Evolutionary conservation across 2,113 vertebrate species (phyloP).

Genomic region (Protobothrops mucrosquamatus): DNA sequence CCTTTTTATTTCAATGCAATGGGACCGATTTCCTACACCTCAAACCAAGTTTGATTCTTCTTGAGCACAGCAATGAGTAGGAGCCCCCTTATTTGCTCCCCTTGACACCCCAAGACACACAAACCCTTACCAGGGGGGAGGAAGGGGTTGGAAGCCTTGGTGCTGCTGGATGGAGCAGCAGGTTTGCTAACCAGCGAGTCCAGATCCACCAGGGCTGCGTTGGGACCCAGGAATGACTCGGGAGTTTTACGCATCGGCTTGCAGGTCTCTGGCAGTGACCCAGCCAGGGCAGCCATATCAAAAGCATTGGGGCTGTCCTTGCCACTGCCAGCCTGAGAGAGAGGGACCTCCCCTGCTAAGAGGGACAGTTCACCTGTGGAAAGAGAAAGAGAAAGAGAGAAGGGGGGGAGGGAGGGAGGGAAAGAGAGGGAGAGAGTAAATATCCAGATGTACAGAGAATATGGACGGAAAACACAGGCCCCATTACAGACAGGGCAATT

Average conservation of each 20-base stretch:
- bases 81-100: background rate
- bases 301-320: conserved; percentile 60
- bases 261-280: conserved; percentile 72
- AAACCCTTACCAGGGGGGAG: conserved; percentile 78
- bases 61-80: background rate
- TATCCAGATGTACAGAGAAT: background rate
- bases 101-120: conserved; percentile 18
- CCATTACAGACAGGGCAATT: rapidly evolving
- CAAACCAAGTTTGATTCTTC: background rate
- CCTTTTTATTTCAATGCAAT: background rate
- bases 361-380: conserved; percentile 62
- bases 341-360: conserved; percentile 60
- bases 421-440: background rate
- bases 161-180: conserved; percentile 48
- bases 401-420: no score
- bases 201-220: conserved; percentile 86
- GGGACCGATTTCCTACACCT: background rate
- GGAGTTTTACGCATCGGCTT: conserved; percentile 86
- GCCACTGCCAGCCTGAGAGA: conserved; percentile 25
- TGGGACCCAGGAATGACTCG: conserved; percentile 89
- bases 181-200: conserved; percentile 86
- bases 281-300: conserved; percentile 76
- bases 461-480: background rate
- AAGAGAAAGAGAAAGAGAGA: no score
- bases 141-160: conserved; percentile 83